Percentiles rank a stretch among this genome's conserved stretches.
These are phyloP conservation scores for Clupea harengus DNA, from an alignment of 2,113 vertebrate genomes.

Conservation along the genomic window DNA sequence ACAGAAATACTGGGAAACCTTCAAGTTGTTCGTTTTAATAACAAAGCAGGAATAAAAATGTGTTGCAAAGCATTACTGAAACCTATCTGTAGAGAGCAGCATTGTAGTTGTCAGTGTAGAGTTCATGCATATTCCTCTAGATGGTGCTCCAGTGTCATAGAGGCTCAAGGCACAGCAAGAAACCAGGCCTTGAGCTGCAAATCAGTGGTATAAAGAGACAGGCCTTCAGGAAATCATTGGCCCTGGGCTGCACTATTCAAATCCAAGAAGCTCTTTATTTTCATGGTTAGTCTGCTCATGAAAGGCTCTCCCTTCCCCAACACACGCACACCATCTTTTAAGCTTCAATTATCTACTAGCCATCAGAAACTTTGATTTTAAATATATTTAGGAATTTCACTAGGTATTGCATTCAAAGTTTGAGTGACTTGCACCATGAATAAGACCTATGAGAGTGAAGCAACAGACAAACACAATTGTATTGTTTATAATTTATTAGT, in stretches of 20 bases:
- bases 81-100: background rate
- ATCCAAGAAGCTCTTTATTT: too few relatives aligned
- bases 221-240: background rate
- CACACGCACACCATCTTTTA: too few relatives aligned
- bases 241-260: background rate
- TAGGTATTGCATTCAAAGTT: background rate
- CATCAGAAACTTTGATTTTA: background rate
- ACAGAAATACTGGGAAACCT: too few relatives aligned
- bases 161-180: background rate
- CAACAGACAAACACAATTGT: background rate
- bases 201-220: background rate
- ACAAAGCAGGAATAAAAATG: too few relatives aligned
- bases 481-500: conserved; percentile 20
- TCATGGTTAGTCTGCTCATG: background rate
- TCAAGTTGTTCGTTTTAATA: too few relatives aligned
- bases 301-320: background rate
- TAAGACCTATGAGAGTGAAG: background rate
- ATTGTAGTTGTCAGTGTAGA: background rate
- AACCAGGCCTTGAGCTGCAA: background rate
- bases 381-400: too few relatives aligned
- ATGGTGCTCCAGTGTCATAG: background rate
- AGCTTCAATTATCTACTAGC: background rate
- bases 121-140: background rate
- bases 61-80: background rate
- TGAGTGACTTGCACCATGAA: background rate